Evolutionary conservation across 2,113 vertebrate species (phyloP).

Genomic region (Chauna torquata): DNA sequence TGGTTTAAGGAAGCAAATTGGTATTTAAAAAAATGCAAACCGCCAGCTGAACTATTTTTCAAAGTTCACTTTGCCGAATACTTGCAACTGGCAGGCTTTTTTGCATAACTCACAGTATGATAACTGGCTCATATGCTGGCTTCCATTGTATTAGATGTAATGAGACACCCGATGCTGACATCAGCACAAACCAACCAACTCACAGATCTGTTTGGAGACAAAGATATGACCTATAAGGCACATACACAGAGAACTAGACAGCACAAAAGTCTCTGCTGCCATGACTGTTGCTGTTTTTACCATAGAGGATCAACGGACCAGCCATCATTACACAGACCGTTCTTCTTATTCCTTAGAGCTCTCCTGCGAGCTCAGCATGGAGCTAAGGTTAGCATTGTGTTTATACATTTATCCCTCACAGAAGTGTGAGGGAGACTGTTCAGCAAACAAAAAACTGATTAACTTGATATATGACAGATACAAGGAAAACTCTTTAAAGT

Average conservation of each 20-base stretch:
- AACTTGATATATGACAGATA: background rate
- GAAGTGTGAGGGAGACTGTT: background rate
- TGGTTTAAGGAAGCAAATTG: background rate
- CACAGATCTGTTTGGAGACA: background rate
- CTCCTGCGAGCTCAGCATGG: background rate
- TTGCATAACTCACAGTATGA: background rate
- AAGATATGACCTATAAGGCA: background rate
- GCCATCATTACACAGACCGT: background rate
- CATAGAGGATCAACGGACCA: background rate
- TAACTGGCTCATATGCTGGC: background rate
- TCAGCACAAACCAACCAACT: background rate
- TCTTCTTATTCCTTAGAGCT: background rate
- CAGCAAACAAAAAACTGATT: constrained; percentile 16
- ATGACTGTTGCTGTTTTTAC: background rate
- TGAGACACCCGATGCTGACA: background rate
- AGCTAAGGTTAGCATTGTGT: background rate
- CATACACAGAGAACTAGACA: background rate
- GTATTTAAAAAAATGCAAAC: background rate
- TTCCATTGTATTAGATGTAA: background rate
- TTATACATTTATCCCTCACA: background rate
- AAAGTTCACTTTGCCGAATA: background rate
- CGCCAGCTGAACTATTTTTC: background rate
- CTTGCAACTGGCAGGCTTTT: background rate
- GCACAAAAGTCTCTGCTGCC: background rate
- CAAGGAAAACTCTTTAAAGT: background rate